These are phyloP conservation scores for Octodonta nipae DNA, from an alignment of 2,888 invertebrate species.

Conservation along the genomic window DNA sequence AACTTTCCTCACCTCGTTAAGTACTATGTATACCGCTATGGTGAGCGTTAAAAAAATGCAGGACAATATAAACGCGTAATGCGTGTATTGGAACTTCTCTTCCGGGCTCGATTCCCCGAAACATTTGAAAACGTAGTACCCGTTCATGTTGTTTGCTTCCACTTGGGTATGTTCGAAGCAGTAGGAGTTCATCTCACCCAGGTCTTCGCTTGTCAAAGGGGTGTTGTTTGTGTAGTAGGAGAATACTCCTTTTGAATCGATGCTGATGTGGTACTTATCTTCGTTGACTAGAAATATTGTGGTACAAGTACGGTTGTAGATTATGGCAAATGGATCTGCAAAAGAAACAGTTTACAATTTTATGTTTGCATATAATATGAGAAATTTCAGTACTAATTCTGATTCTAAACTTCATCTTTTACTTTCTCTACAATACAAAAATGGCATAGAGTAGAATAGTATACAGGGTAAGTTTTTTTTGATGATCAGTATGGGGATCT, in stretches of 20 bases:
- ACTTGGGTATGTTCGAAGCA: slow-evolving; percentile 18
- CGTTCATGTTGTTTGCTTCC: slow-evolving; percentile 8
- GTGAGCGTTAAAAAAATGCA: slow-evolving; percentile 19
- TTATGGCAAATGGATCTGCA: slow-evolving; percentile 17
- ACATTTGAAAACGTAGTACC: slow-evolving; percentile 13
- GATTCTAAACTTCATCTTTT: too few relatives aligned
- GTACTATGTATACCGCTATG: slow-evolving; percentile 17
- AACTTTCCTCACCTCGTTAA: slow-evolving; percentile 20
- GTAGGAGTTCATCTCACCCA: slow-evolving; percentile 11
- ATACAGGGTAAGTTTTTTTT: too few relatives aligned
- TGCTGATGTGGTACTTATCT: slow-evolving; percentile 11
- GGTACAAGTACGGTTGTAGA: slow-evolving; percentile 15
- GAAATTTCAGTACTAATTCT: too few relatives aligned
- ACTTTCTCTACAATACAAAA: too few relatives aligned
- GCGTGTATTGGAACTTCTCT: slow-evolving; percentile 16
- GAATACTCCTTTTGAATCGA: slow-evolving; percentile 14
- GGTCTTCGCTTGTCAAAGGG: slow-evolving; percentile 7
- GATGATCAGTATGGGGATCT: too few relatives aligned
- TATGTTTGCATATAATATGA: too few relatives aligned
- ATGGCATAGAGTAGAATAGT: too few relatives aligned
- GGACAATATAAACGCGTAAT: slow-evolving; percentile 20
- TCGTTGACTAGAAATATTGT: slow-evolving; percentile 9
- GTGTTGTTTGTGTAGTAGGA: slow-evolving; percentile 8
- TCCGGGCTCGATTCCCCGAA: slow-evolving; percentile 5
- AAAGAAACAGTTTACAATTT: slow-evolving; percentile 6